phyloP scores from a whole-genome alignment of 2,888 invertebrate genomes.

The Liposcelis brunnea region DNA sequence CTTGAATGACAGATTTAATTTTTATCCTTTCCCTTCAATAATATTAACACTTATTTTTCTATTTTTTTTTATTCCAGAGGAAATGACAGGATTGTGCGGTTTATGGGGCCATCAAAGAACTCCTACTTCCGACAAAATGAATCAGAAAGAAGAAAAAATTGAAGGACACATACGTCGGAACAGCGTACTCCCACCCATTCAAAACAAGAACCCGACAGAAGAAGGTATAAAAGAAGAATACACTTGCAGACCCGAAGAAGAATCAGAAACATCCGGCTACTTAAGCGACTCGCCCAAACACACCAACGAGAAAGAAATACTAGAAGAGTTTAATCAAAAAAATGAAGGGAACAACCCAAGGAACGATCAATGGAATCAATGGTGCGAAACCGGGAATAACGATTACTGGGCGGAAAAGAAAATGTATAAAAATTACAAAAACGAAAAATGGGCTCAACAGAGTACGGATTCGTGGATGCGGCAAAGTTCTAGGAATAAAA shows the following conservation, averaged over 20 bases:
- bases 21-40: not conserved
- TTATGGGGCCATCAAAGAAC: slow-evolving; percentile 50
- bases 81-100: slow-evolving; percentile 58
- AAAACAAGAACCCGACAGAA: not conserved
- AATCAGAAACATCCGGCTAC: slow-evolving; percentile 58
- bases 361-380: too few relatives aligned
- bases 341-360: too few relatives aligned
- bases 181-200: slow-evolving; percentile 7
- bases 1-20: not conserved
- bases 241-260: slow-evolving; percentile 14
- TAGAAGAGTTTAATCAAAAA: too few relatives aligned
- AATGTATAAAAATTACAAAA: slow-evolving; percentile 5
- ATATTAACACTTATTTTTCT: slow-evolving; percentile 1
- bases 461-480: slow-evolving; percentile 1
- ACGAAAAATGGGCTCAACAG: slow-evolving; percentile 6
- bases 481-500: slow-evolving; percentile 10
- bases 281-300: slow-evolving; percentile 46
- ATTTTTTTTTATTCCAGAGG: slow-evolving; percentile 40
- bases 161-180: not conserved
- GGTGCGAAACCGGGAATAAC: not conserved
- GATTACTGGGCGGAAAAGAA: slow-evolving; percentile 1
- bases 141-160: not conserved
- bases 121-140: not conserved
- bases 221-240: not conserved
- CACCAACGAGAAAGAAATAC: too few relatives aligned